Evolutionary conservation across 2,797 vertebrate genomes (phyloP).

Genomic region (Pseudopleuronectes americanus): DNA sequence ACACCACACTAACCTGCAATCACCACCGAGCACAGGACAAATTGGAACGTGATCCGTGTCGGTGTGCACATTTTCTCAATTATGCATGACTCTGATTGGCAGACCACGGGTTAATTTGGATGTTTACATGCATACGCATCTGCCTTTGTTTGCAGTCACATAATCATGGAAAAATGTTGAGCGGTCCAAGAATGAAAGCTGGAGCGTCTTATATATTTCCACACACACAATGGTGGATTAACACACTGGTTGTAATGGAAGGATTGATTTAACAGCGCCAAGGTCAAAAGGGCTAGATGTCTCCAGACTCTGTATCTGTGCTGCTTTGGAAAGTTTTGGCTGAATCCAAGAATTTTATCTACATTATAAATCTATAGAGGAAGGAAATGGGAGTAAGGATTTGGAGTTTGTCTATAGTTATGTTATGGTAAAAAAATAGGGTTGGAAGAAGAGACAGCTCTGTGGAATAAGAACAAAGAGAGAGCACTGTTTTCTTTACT

Average conservation of each 20-base stretch:
- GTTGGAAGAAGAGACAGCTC: conserved; percentile 10
- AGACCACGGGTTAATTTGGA: background rate
- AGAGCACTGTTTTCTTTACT: conserved; percentile 69
- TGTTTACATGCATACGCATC: conserved; percentile 20
- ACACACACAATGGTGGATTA: conserved; percentile 13
- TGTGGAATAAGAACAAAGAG: conserved; percentile 19
- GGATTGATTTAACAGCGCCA: conserved; percentile 20
- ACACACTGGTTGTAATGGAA: conserved; percentile 8
- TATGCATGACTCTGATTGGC: background rate
- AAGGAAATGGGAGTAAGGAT: background rate
- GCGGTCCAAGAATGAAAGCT: conserved; percentile 8
- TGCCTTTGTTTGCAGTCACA: conserved; percentile 11
- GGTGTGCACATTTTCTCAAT: conserved; percentile 29
- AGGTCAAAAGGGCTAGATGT: conserved; percentile 10
- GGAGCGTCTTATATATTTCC: background rate
- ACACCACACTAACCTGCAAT: conserved; percentile 36
- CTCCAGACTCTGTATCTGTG: background rate
- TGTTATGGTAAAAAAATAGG: conserved; percentile 1
- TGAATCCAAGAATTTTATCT: background rate
- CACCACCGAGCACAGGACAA: conserved; percentile 23
- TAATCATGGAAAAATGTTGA: conserved; percentile 8
- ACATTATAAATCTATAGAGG: background rate
- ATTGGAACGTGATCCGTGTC: conserved; percentile 13
- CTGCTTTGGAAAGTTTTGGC: background rate
- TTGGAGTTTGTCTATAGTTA: background rate